Evolutionary conservation across 2,113 vertebrate species (phyloP).

Genomic region (Cebus imitator): DNA sequence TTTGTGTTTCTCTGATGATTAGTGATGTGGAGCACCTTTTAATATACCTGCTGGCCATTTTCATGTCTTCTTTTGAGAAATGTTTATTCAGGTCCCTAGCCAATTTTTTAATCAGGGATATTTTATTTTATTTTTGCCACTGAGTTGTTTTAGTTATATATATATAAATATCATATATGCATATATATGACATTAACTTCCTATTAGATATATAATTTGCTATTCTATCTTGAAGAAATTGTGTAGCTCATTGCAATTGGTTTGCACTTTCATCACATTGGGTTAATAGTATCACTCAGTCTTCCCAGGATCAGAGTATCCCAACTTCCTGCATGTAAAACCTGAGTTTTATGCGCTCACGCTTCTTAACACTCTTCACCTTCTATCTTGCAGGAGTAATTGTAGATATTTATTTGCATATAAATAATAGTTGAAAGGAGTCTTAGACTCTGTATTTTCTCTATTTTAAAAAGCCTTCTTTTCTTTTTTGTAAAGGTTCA

Average conservation of each 20-base stretch:
- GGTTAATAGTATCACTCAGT: not conserved
- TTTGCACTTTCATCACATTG: not conserved
- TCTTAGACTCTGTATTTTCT: constrained; percentile 70
- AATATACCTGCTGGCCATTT: not conserved
- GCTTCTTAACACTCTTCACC: constrained; percentile 53
- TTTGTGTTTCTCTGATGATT: not conserved
- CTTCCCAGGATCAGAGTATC: not conserved
- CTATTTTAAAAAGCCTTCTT: constrained; percentile 69
- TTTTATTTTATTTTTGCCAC: not conserved
- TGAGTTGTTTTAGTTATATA: not conserved
- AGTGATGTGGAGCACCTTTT: not conserved
- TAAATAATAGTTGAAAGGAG: constrained; percentile 78
- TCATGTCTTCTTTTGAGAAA: not conserved
- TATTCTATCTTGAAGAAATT: not conserved
- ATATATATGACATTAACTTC: not conserved
- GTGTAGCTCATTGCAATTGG: not conserved
- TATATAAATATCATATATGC: not conserved
- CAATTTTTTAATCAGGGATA: not conserved
- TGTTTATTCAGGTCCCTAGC: not conserved
- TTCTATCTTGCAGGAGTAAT: constrained; percentile 64
- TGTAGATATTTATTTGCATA: constrained; percentile 79
- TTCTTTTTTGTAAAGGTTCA: constrained; percentile 61
- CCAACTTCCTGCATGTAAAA: not conserved
- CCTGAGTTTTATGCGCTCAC: constrained; percentile 48
- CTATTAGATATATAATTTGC: too few species aligned